These are phyloP conservation scores for Catagonus wagneri DNA, from an alignment of 2,113 vertebrate genomes.

Conservation along the genomic window DNA sequence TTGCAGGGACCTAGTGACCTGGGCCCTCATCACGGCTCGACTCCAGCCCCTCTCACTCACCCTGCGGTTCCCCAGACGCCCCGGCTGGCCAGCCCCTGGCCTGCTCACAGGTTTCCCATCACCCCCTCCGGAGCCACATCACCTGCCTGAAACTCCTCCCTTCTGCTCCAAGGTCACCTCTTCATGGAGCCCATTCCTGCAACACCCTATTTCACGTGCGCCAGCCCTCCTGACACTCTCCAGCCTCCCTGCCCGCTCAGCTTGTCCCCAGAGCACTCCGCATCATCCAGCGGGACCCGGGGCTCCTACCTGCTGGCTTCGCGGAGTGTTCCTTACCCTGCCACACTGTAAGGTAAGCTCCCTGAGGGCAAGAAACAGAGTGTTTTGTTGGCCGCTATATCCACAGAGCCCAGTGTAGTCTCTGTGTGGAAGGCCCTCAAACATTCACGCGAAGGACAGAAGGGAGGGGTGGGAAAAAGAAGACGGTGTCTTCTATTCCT, in stretches of 20 bases:
- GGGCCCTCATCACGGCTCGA: fast-evolving
- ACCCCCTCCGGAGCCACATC: neutral
- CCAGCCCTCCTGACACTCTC: too few species aligned
- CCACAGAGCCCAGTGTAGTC: neutral
- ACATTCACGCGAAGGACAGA: neutral
- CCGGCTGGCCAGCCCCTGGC: neutral
- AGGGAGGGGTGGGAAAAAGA: fast-evolving
- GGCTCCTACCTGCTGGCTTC: neutral
- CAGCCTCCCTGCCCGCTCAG: neutral
- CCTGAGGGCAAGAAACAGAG: neutral
- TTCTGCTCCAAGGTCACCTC: neutral
- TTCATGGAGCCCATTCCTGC: fast-evolving
- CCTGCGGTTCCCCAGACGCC: neutral
- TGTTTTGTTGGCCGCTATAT: neutral
- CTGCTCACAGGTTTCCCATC: neutral
- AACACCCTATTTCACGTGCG: neutral
- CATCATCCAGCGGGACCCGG: too few species aligned
- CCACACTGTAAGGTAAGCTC: neutral
- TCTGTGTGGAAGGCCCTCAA: neutral
- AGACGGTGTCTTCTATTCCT: neutral
- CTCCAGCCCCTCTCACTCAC: fast-evolving
- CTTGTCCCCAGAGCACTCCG: neutral
- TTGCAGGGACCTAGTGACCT: neutral
- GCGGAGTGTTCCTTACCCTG: too few species aligned
- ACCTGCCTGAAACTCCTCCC: neutral